Evolutionary conservation across 2,888 invertebrate species (phyloP).

Genomic region (Hylaea fasciaria): DNA sequence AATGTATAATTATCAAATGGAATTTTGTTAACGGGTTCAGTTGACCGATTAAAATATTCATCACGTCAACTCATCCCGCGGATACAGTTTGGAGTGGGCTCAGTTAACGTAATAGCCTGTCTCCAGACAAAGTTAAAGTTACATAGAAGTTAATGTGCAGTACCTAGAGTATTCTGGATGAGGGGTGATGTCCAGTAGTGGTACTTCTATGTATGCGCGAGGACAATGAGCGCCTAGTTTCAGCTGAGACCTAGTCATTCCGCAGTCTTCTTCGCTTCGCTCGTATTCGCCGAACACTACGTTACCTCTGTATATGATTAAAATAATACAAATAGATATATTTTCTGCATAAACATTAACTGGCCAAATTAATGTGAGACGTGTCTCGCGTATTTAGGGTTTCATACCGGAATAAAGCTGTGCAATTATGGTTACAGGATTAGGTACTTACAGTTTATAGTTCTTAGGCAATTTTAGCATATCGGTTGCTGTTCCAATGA

Average conservation of each 20-base stretch:
- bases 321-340: neutral
- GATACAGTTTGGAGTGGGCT: no score
- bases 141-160: no score
- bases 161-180: conserved; percentile 77
- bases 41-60: no score
- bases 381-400: no score
- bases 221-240: conserved; percentile 61
- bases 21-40: no score
- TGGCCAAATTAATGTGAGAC: no score
- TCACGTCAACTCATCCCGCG: no score
- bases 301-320: conserved; percentile 57
- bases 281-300: conserved; percentile 76
- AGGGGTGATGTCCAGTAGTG: conserved; percentile 61
- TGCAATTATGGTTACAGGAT: no score
- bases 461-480: conserved; percentile 69
- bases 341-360: neutral
- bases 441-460: conserved; percentile 72
- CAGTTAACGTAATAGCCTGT: no score
- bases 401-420: no score
- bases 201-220: conserved; percentile 70
- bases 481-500: conserved; percentile 67
- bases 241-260: conserved; percentile 55
- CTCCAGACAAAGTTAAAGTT: no score
- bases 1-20: no score
- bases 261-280: conserved; percentile 71